Base-by-base conservation (phyloP, 2,113 vertebrate genomes). In the Anhinga rufa region DNA sequence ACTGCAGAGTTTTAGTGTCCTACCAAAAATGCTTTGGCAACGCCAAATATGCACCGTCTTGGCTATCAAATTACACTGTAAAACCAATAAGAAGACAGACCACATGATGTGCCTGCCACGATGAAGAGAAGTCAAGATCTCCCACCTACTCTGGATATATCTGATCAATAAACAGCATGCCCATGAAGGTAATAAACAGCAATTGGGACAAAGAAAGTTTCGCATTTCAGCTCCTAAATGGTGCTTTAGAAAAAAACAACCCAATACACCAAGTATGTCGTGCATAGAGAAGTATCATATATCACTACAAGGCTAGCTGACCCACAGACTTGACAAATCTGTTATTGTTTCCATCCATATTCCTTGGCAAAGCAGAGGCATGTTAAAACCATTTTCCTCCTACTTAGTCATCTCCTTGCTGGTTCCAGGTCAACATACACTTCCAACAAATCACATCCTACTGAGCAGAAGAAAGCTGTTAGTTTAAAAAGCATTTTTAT, bases 291-390 rank as follows among this genome's bases (percentile, higher is more conserved):
- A 96, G 86, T 86, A 95, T 52, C 79, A 88, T 86, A 42, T 81
- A 94, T 94, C 95, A 88, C 90, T 92, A 88, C 82, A 81, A 93
- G 68, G 60, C 82, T 86, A 28, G 92, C 71, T 94, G 88, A 95
- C 60, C 95, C 82, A 96, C 60, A 60, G 88, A 75, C 88, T 88
- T 86, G 76, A 96, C 92, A 92, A 92, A 96, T 96, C 90, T 88
- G 72, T 94, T 94, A 94, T 95, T 96, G 88, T 94, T 97, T 95
- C 96, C 95, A 92, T 95, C 96, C 95, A 92, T 93, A 96, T 60
- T 90, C 82, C 76, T 88, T 96, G 88, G 95, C 95, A 97, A 92
- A 83, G 88, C 68, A 83, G 55, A 93, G 76, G 86, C 88, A 93
- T 68, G 92, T 94, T 96, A 96, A 95, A 96, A 94, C 79, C 88